Evolutionary conservation across 2,888 invertebrate species (phyloP).

Genomic region (Hyalella azteca): DNA sequence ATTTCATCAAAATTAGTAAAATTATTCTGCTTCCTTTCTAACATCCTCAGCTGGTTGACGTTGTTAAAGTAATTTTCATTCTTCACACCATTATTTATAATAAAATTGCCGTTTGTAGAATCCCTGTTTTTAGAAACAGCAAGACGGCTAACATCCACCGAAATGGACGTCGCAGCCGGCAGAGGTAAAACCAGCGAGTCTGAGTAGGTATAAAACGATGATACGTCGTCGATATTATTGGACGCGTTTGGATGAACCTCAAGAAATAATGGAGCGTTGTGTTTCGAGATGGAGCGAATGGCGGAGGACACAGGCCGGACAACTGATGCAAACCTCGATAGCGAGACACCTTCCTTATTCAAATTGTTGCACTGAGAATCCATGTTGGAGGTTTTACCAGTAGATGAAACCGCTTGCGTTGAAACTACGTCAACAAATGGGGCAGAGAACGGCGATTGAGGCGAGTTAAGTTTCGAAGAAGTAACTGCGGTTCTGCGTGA

Average conservation of each 20-base stretch:
- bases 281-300: neutral
- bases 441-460: neutral
- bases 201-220: slow-evolving; percentile 10
- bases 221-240: neutral
- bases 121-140: neutral
- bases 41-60: neutral
- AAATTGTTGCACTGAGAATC: neutral
- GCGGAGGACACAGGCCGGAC: neutral
- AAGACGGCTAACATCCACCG: neutral
- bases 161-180: neutral
- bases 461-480: neutral
- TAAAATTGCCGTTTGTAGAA: neutral
- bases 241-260: neutral
- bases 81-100: neutral
- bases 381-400: neutral
- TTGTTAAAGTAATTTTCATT: neutral
- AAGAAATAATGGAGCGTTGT: neutral
- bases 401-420: neutral
- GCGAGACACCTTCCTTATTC: neutral
- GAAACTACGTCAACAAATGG: too few species aligned
- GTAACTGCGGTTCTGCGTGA: neutral
- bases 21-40: neutral
- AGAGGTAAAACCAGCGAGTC: neutral
- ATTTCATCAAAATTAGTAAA: neutral
- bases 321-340: neutral